Percentiles rank a stretch among this genome's conserved stretches.
These are phyloP conservation scores for Turritopsis rubra DNA, from an alignment of 30 jellyfish, hydroid and myxozoan genomes.

Conservation along the genomic window DNA sequence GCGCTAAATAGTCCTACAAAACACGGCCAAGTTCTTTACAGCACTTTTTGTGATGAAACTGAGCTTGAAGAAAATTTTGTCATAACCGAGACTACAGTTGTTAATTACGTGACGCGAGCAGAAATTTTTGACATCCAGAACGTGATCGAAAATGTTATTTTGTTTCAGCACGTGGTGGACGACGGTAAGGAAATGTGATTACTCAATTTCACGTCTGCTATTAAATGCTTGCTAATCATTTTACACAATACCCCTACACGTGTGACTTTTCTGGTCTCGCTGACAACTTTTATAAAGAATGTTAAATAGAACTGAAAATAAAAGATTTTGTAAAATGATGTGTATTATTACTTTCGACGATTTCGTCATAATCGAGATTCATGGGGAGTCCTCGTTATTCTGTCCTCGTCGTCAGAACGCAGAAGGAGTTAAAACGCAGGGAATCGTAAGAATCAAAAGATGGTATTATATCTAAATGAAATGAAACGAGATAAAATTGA, in stretches of 20 bases:
- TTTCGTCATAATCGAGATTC: not conserved
- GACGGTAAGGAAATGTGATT: not conserved
- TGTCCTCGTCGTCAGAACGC: too few species aligned
- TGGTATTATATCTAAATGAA: not conserved
- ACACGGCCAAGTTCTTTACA: not conserved
- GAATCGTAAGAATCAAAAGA: not conserved
- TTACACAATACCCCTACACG: not conserved
- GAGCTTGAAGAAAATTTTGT: not conserved
- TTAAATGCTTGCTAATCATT: not conserved
- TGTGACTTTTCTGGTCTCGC: not conserved
- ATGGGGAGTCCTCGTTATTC: too few species aligned
- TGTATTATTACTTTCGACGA: too few species aligned
- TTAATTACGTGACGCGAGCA: not conserved
- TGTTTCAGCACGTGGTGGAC: slow-evolving; percentile 3
- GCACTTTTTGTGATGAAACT: not conserved
- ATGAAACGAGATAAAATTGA: too few species aligned
- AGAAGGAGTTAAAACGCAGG: not conserved
- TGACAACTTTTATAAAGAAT: not conserved
- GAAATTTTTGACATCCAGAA: slow-evolving; percentile 4
- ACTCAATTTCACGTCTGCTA: not conserved
- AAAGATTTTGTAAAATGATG: too few species aligned
- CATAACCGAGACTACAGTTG: slow-evolving; percentile 2
- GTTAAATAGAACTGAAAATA: too few species aligned
- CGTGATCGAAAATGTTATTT: not conserved
- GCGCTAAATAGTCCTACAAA: not conserved